Evolutionary conservation across 2,797 vertebrate genomes (phyloP).

Genomic region (Phylloscopus collybita): DNA sequence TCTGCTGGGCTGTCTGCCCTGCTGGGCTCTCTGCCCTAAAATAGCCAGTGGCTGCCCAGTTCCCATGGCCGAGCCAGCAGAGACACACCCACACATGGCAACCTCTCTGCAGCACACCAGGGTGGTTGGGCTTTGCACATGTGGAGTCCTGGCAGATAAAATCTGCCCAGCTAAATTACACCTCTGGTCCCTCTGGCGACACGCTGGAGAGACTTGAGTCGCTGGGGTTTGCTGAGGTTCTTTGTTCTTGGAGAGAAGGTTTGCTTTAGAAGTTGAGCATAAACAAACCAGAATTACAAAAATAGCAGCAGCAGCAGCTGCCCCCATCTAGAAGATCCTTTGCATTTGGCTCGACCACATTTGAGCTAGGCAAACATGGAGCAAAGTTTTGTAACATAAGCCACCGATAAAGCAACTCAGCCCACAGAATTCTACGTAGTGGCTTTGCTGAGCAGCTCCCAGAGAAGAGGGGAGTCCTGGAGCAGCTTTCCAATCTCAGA

Average conservation of each 20-base stretch:
- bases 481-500: not conserved
- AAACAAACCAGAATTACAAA: slow-evolving; percentile 25
- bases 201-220: not conserved
- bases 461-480: not conserved
- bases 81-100: fast-evolving
- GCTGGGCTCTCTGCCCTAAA: not conserved
- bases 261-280: not conserved
- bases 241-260: not conserved
- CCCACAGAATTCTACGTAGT: not conserved
- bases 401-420: not conserved
- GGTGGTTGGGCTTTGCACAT: not conserved
- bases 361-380: not conserved
- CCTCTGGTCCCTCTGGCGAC: not conserved
- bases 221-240: not conserved
- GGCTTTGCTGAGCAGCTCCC: not conserved
- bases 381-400: not conserved
- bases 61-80: not conserved
- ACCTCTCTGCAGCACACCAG: not conserved
- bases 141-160: not conserved
- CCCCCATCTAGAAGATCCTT: not conserved
- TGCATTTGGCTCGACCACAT: not conserved
- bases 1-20: not conserved
- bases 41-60: no score
- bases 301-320: not conserved
- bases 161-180: not conserved